Percentiles rank a stretch among this genome's conserved stretches.
Conservation (phyloP, 2,113 vertebrate genomes). For the Verasper variegatus region DNA sequence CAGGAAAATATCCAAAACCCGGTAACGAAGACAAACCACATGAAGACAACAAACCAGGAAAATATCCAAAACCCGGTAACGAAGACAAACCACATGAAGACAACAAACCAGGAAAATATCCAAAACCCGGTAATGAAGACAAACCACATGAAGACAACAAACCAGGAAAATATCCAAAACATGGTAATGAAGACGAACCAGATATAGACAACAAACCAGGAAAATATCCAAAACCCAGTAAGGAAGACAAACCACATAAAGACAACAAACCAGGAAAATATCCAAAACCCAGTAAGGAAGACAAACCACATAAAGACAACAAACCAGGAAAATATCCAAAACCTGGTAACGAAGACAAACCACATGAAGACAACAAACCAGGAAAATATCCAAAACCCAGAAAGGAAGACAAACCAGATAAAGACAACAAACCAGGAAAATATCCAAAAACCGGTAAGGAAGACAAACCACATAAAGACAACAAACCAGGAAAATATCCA, state of each 20-base stretch:
- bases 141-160: too few species aligned
- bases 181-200: background rate
- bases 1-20: background rate
- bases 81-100: background rate
- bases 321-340: background rate
- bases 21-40: background rate
- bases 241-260: background rate
- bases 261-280: background rate
- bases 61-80: rapidly evolving
- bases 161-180: background rate
- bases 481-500: background rate
- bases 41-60: background rate
- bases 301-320: background rate
- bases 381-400: background rate
- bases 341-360: background rate
- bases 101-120: background rate
- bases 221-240: background rate
- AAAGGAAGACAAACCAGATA: background rate
- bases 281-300: background rate
- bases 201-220: background rate
- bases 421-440: background rate
- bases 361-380: too few species aligned
- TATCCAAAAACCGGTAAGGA: rapidly evolving
- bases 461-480: too few species aligned
- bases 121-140: rapidly evolving